Percentiles rank a stretch among this genome's conserved stretches.
Evolutionary conservation across 2,888 invertebrate genomes (phyloP).

Genomic region (Drosophila trichaetosa): DNA sequence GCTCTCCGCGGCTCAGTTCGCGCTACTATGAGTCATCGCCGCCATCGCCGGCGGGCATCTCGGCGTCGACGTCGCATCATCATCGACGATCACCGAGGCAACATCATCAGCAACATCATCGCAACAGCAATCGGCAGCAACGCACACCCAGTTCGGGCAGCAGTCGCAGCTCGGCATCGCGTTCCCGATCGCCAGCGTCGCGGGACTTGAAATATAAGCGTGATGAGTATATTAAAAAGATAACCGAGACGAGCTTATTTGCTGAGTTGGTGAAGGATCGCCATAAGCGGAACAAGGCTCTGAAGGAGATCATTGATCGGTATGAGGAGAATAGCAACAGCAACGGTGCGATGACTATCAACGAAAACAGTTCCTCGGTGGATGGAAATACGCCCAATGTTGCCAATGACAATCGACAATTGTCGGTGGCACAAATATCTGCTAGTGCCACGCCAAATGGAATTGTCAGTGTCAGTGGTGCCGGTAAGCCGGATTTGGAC

Average conservation of each 20-base stretch:
- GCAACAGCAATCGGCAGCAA: constrained; percentile 53
- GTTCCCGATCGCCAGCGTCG: constrained; percentile 84
- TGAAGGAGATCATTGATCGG: constrained; percentile 89
- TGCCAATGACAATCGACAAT: constrained; percentile 39
- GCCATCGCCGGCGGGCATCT: constrained; percentile 81
- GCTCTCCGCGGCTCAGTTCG: constrained; percentile 81
- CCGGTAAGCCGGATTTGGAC: constrained; percentile 85
- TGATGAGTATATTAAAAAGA: constrained; percentile 91
- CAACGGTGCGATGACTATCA: constrained; percentile 82
- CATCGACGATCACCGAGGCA: constrained; percentile 67
- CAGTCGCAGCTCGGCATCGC: constrained; percentile 77
- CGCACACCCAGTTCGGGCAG: constrained; percentile 73
- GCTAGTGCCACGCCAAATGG: constrained; percentile 71
- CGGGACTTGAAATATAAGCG: constrained; percentile 85
- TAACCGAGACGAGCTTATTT: constrained; percentile 94
- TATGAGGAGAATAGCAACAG: constrained; percentile 86
- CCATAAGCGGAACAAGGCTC: constrained; percentile 91
- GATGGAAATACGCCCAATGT: constrained; percentile 77
- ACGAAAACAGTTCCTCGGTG: constrained; percentile 83
- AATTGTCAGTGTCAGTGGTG: constrained; percentile 33
- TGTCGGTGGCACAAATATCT: constrained; percentile 48
- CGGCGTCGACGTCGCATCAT: constrained; percentile 64
- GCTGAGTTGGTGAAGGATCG: constrained; percentile 95
- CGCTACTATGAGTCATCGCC: constrained; percentile 84
- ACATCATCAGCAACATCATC: constrained; percentile 67